phyloP scores from a whole-genome alignment of 1,140 invertebrate genomes.

The Drosophila bocki region DNA sequence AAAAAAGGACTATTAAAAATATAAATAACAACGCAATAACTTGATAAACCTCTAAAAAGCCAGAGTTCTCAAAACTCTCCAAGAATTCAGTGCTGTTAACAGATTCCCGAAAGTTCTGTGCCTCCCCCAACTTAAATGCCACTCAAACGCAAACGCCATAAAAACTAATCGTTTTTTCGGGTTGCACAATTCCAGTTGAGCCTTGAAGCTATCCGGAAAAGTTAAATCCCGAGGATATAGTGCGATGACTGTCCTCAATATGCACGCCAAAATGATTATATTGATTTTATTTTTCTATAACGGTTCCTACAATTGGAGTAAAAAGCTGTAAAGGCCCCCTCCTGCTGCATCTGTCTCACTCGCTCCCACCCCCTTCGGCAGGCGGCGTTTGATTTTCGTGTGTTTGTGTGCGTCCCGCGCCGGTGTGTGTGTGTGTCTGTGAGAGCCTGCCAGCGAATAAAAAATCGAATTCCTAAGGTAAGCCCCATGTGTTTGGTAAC shows the following conservation, averaged over 20 bases:
- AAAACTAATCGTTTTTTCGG: slow-evolving; percentile 54
- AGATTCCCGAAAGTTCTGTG: slow-evolving; percentile 12
- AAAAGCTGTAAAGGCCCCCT: slow-evolving; percentile 69
- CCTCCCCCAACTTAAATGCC: slow-evolving; percentile 62
- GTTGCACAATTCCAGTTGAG: not conserved
- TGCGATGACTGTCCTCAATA: slow-evolving; percentile 81
- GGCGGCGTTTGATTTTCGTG: slow-evolving; percentile 40
- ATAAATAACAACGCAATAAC: slow-evolving; percentile 10
- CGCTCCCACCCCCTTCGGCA: slow-evolving; percentile 27
- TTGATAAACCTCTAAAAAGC: not conserved
- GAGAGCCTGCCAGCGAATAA: slow-evolving; percentile 30
- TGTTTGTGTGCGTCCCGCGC: slow-evolving; percentile 22
- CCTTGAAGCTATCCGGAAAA: slow-evolving; percentile 6
- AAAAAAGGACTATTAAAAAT: slow-evolving; percentile 9
- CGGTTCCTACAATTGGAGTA: slow-evolving; percentile 85
- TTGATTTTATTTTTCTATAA: slow-evolving; percentile 85
- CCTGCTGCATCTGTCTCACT: slow-evolving; percentile 2
- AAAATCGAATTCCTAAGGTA: slow-evolving; percentile 42
- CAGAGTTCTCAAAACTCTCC: slow-evolving; percentile 15
- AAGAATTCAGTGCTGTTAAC: slow-evolving; percentile 3
- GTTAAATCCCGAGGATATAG: slow-evolving; percentile 5
- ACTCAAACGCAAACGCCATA: slow-evolving; percentile 76
- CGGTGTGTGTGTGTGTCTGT: slow-evolving; percentile 23
- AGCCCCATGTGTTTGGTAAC: slow-evolving; percentile 16
- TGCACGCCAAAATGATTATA: slow-evolving; percentile 83